Evolutionary conservation across 1,140 invertebrate genomes (phyloP).

Genomic region (Calephelis nemesis): DNA sequence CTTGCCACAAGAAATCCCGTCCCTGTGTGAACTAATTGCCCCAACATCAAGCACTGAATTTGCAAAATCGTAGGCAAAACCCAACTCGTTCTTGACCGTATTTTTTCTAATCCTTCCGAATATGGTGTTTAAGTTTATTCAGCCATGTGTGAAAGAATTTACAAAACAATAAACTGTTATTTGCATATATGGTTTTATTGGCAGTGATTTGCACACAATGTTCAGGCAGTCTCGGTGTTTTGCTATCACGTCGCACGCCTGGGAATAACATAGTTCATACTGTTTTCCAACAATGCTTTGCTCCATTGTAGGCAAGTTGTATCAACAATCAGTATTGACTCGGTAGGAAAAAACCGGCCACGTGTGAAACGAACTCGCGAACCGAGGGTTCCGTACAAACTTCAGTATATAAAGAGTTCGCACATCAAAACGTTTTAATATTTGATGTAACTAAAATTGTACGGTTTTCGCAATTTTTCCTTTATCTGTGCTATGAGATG

Average conservation of each 20-base stretch:
- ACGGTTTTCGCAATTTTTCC: too few relatives aligned
- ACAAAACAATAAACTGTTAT: conserved; percentile 35
- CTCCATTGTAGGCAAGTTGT: conserved; percentile 1
- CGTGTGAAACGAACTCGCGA: too few relatives aligned
- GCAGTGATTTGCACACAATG: conserved; percentile 70
- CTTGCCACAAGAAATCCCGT: too few relatives aligned
- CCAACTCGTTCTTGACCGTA: too few relatives aligned
- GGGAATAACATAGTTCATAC: conserved; percentile 41
- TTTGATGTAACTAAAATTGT: too few relatives aligned
- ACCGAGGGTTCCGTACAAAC: too few relatives aligned
- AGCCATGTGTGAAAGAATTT: conserved; percentile 18
- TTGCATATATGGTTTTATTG: conserved; percentile 58
- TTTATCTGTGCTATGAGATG: too few relatives aligned
- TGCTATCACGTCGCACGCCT: conserved; percentile 49
- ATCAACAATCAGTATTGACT: background rate
- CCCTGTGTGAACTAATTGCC: too few relatives aligned
- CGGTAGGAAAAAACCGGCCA: background rate
- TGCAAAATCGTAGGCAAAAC: background rate
- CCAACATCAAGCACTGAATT: background rate
- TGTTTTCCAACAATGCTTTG: conserved; percentile 24
- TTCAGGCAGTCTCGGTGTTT: conserved; percentile 59
- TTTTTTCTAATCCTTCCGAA: conserved; percentile 12
- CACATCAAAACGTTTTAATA: too few relatives aligned
- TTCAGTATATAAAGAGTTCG: too few relatives aligned
- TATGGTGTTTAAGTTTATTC: conserved; percentile 20